Percentiles rank a stretch among this genome's conserved stretches.
Evolutionary conservation across 2,113 vertebrate species (phyloP).

Genomic region (Microcebus lehilahytsara): DNA sequence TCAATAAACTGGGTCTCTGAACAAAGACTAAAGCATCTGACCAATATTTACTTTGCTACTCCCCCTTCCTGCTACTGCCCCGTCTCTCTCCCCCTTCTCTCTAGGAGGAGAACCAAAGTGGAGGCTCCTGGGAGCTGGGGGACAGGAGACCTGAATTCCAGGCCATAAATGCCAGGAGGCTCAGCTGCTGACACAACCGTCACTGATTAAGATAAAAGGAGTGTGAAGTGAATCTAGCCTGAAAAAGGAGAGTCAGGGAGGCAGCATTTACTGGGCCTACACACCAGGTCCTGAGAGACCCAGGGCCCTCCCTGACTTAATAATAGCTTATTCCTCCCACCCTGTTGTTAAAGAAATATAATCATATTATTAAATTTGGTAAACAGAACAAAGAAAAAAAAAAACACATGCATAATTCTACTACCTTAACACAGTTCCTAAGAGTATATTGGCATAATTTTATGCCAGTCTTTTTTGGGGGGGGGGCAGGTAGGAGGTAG

Average conservation of each 20-base stretch:
- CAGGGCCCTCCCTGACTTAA: background rate
- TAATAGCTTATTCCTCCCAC: background rate
- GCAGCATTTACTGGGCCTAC: background rate
- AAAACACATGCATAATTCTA: background rate
- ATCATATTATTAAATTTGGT: background rate
- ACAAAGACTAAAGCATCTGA: constrained; percentile 61
- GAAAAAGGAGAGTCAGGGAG: no score
- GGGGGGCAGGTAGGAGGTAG: background rate
- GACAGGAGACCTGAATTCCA: background rate
- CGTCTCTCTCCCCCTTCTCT: background rate
- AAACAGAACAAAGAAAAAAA: background rate
- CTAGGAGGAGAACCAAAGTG: background rate
- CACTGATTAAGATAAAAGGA: background rate
- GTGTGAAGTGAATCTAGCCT: background rate
- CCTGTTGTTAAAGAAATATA: background rate
- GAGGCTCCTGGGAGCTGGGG: background rate
- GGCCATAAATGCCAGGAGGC: background rate
- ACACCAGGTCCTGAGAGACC: background rate
- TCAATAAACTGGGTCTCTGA: constrained; percentile 52
- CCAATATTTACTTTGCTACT: constrained; percentile 16
- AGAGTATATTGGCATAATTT: background rate
- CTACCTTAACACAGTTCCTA: background rate
- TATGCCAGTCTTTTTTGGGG: background rate
- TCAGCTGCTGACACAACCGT: background rate
- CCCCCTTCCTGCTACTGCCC: background rate